Evolutionary conservation across 2,888 invertebrate genomes (phyloP), one percentile per base, ranked within the genome.

Genomic region (Catonia carolina): DNA sequence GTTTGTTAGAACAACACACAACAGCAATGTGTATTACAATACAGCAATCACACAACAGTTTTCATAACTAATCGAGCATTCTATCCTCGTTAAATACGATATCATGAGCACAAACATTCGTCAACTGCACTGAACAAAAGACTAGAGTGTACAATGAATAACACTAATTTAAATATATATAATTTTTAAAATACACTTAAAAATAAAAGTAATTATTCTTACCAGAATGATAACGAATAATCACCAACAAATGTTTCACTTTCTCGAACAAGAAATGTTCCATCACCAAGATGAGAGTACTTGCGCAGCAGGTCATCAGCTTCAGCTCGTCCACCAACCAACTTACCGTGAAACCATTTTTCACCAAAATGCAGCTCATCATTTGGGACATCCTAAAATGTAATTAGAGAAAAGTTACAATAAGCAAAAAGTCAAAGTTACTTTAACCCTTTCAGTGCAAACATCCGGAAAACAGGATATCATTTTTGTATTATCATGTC

Each of bases 181-280:
- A 49, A 48, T 18, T 14, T 47, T 23, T 48, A 37, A 50, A 22
- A 47, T 52, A 51, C 20, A 18, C 7, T 20, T 15, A 51, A 36
- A 1, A n/a, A 39, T 14, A 14, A 58, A 27, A 53, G n/a, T 22
- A 53, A 56, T 17, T 33, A 2, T 5, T 64, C 71, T 69, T 67
- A 77, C 94, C 91, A 92, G 74, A 97, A 96, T 0, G 95, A 96
- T 22, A 97, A 75, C 61, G 94, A 93, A 70, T 94, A 96, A 72
- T 96, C 96, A 0, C 96, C 96, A 0, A 95, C 91, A 73, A 96
- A 96, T 0, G 95, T 96, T 22, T 93, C 93, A 70, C 95, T 94
- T 65, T 93, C 91, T 27, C 96, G 78, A 0, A 97, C 96, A 23
- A 95, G 77, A 71, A 95, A 95, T 0, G 93, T 92, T 0, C 94